phyloP scores from a whole-genome alignment of 2,888 invertebrate species.

The Hylaea fasciaria region DNA sequence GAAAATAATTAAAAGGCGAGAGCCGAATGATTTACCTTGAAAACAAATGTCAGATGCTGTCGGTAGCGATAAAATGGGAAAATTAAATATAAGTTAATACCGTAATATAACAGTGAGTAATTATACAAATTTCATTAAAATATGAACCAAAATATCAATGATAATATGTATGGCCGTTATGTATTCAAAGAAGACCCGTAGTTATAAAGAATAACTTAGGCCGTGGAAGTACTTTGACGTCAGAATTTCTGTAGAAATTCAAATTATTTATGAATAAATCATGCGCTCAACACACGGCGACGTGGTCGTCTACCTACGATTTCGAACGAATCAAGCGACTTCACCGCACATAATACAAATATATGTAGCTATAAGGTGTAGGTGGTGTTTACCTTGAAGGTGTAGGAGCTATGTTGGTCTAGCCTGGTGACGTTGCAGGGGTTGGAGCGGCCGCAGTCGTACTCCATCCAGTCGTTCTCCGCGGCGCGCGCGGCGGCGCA shows the following conservation, averaged over 20 bases:
- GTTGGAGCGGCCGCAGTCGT: constrained; percentile 93
- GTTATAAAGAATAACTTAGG: no score
- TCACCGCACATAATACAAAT: no score
- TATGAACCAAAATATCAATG: constrained; percentile 21
- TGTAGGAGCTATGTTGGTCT: constrained; percentile 94
- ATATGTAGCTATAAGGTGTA: no score
- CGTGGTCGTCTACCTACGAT: neutral
- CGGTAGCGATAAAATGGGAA: constrained; percentile 78
- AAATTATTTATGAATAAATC: no score
- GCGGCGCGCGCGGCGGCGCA: constrained; percentile 67
- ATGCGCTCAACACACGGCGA: no score
- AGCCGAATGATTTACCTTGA: constrained; percentile 76
- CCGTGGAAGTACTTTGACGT: no score
- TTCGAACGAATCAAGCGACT: constrained; percentile 1
- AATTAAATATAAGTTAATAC: constrained; percentile 62
- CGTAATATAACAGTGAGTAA: constrained; percentile 33
- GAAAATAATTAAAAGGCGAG: constrained; percentile 47
- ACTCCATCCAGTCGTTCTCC: constrained; percentile 90
- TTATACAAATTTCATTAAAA: constrained; percentile 14
- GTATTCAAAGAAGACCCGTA: no score
- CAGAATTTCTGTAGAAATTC: neutral
- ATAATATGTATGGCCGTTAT: constrained; percentile 24
- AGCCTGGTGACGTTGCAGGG: constrained; percentile 95
- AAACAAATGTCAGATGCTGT: constrained; percentile 82
- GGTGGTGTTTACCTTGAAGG: constrained; percentile 88